Conservation (phyloP, 2,888 invertebrate genomes). For the Pyrochroa serraticornis region DNA sequence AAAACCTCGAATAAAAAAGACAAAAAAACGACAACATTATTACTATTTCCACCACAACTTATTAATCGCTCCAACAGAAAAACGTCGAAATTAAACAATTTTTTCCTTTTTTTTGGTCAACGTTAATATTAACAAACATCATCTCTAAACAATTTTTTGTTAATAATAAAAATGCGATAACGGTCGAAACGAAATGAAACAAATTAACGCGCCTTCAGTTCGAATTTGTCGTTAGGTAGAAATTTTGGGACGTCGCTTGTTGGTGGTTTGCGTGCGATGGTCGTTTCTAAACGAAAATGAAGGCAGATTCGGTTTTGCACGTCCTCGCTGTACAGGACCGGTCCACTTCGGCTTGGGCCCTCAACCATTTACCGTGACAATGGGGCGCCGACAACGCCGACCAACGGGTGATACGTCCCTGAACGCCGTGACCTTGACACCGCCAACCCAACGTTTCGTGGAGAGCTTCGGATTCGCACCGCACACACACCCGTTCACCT, state of each 20-base stretch:
- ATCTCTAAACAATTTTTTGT: neutral
- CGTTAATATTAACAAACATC: neutral
- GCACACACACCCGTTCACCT: constrained; percentile 80
- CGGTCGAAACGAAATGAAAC: too few relatives aligned
- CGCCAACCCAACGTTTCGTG: constrained; percentile 75
- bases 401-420: constrained; percentile 78
- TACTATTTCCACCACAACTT: constrained; percentile 18
- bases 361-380: constrained; percentile 88
- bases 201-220: too few relatives aligned
- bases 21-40: neutral
- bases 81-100: too few relatives aligned
- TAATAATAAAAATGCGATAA: neutral
- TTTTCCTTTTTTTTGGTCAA: too few relatives aligned
- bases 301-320: constrained; percentile 49
- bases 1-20: constrained; percentile 16
- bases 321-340: constrained; percentile 48
- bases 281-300: constrained; percentile 53
- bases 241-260: neutral
- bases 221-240: neutral
- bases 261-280: constrained; percentile 8
- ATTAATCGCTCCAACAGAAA: neutral
- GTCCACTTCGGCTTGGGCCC: constrained; percentile 55
- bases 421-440: constrained; percentile 85
- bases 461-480: constrained; percentile 83
- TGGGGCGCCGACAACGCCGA: constrained; percentile 84